Percentiles rank a stretch among this genome's conserved stretches.
Conservation (phyloP, 2,797 vertebrate species). For the Gymnothorax javanicus region DNA sequence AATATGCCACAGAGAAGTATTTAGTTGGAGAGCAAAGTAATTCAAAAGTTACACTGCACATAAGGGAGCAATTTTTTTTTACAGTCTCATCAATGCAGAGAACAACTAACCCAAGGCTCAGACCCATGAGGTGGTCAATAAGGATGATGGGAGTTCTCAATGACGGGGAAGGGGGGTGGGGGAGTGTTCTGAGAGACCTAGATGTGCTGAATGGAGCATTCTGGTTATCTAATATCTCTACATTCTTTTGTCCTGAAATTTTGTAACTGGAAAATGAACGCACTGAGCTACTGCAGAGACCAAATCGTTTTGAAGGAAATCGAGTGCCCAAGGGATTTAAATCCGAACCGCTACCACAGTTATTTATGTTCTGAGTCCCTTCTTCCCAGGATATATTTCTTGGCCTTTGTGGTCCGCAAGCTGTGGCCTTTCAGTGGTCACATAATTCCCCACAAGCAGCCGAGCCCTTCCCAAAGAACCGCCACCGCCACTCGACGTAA, state of each 20-base stretch:
- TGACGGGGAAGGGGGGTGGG: too few species aligned
- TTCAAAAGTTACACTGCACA: background rate
- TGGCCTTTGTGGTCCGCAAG: slow-evolving; percentile 14
- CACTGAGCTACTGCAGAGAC: background rate
- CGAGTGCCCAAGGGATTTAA: slow-evolving; percentile 23
- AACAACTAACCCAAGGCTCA: background rate
- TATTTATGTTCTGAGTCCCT: slow-evolving; percentile 31
- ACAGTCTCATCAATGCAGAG: background rate
- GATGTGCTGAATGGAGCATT: background rate
- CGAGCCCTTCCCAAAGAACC: background rate
- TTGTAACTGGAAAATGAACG: background rate
- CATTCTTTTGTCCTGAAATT: slow-evolving; percentile 7
- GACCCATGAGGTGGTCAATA: background rate
- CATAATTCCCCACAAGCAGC: background rate
- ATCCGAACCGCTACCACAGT: slow-evolving; percentile 14
- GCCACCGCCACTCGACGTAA: background rate
- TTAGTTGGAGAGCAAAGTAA: background rate
- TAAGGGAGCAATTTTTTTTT: background rate
- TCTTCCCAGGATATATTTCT: slow-evolving; percentile 17
- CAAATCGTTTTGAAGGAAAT: slow-evolving; percentile 11
- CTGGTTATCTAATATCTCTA: background rate
- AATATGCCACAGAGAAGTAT: background rate
- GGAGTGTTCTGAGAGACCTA: background rate
- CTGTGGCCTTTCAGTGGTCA: slow-evolving; percentile 15
- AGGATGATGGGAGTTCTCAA: too few species aligned